phyloP scores from a whole-genome alignment of 2,888 invertebrate genomes.

The Rhagonycha lutea region DNA sequence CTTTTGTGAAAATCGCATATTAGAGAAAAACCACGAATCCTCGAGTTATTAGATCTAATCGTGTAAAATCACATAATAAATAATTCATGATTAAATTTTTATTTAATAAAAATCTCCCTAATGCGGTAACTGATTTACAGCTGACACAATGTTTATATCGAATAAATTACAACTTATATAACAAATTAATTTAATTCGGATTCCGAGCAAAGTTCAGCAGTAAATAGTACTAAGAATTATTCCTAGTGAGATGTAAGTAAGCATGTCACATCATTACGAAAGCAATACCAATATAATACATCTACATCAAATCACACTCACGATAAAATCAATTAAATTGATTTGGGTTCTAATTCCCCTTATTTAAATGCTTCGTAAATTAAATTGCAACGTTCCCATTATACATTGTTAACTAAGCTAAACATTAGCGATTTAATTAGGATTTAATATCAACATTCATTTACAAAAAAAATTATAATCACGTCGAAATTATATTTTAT shows the following conservation, averaged over 20 bases:
- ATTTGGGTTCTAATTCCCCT: neutral
- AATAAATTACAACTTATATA: neutral
- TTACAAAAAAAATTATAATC: neutral
- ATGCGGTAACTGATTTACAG: neutral
- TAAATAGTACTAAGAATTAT: neutral
- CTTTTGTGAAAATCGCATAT: neutral
- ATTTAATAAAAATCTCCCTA: neutral
- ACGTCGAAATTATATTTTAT: neutral
- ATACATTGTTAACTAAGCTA: neutral
- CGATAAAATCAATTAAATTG: neutral
- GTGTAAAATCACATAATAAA: neutral
- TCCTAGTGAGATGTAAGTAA: neutral
- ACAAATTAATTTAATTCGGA: neutral
- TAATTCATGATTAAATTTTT: neutral
- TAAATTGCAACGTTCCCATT: neutral
- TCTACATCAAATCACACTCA: neutral
- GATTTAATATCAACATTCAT: neutral
- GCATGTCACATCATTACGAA: neutral
- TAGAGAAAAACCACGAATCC: neutral
- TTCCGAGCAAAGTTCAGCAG: neutral
- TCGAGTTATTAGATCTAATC: neutral
- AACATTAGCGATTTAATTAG: neutral
- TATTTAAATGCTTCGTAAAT: neutral
- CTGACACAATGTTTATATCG: too few species aligned
- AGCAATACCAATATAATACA: neutral